Percentiles rank a stretch among this genome's conserved stretches.
phyloP scores from a whole-genome alignment of 2,888 invertebrate genomes.

The Psylliodes chrysocephalus region DNA sequence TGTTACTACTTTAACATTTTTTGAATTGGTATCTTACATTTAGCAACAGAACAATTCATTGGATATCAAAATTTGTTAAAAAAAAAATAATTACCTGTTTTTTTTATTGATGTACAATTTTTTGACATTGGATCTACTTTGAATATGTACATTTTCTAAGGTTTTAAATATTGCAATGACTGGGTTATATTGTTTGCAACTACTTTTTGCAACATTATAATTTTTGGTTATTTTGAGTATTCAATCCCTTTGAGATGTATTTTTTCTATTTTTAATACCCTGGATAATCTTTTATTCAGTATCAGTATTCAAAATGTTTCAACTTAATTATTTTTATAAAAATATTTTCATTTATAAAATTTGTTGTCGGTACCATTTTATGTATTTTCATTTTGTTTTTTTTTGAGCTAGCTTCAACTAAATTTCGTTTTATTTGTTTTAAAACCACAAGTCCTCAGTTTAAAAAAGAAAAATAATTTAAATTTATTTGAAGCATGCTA shows the following conservation, averaged over 20 bases:
- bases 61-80: neutral
- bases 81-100: neutral
- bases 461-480: neutral
- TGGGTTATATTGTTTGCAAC: slow-evolving; percentile 23
- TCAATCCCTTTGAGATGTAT: slow-evolving; percentile 14
- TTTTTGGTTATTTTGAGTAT: slow-evolving; percentile 21
- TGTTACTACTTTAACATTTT: slow-evolving; percentile 24
- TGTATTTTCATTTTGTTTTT: slow-evolving; percentile 4
- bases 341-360: neutral
- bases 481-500: slow-evolving; percentile 33
- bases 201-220: slow-evolving; percentile 33
- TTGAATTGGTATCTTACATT: slow-evolving; percentile 2
- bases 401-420: slow-evolving; percentile 16
- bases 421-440: slow-evolving; percentile 3
- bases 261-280: slow-evolving; percentile 10
- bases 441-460: slow-evolving; percentile 17
- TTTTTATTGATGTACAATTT: neutral
- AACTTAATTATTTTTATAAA: neutral
- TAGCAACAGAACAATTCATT: neutral
- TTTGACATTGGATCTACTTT: neutral
- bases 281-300: slow-evolving; percentile 16
- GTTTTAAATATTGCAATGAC: slow-evolving; percentile 18
- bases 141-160: slow-evolving; percentile 10
- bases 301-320: neutral
- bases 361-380: slow-evolving; percentile 17